Base-by-base conservation (phyloP, 2,888 invertebrate species). In the Cataglyphis livida region DNA sequence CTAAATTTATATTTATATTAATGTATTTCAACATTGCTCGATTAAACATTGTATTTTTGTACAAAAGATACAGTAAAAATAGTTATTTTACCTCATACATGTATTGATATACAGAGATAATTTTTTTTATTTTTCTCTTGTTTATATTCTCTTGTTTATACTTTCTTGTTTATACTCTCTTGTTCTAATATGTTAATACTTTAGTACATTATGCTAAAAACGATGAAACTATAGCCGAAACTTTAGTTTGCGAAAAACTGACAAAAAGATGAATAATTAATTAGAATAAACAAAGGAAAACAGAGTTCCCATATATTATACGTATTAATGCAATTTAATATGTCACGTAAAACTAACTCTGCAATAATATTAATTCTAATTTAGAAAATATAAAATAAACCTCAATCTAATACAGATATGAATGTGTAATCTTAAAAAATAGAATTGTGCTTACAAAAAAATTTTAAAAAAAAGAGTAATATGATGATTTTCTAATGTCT, bases 221-320 rank as follows among this genome's bases (percentile, higher is more conserved):
- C 25, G 15, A 57, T 71, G 57, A 12, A 71, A 71, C 35, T 70
- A 25, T 71, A 35, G 18, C 25, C 25, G 71, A 71, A 25, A 57
- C 71, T 38, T 59, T 3, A 44, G 32, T 51, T 68, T 51, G 10
- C 10, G 18, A 54, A 70, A 51, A 10, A 21, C 15, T 21, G 35
- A 2, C 7, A 35, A 35, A 54, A 59, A 71, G 59, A 38, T 18
- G 59, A 38, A 71, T 54, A 54, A 54, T 71, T 57, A 59, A 71
- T 57, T 38, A 38, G 18, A 57, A 18, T 6, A 71, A 25, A 10
- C 57, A 15, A 7, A 71, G 35, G 5, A 59, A 71, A 71, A 59
- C 54, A 12, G 25, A 38, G 6, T 38, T 57, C 38, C 25, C 12
- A 12, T 38, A 54, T 35, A 38, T 38, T 57, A 35, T 1, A 3